Evolutionary conservation across 2,888 invertebrate genomes (phyloP).

Genomic region (Thysanoteuthis rhombus): DNA sequence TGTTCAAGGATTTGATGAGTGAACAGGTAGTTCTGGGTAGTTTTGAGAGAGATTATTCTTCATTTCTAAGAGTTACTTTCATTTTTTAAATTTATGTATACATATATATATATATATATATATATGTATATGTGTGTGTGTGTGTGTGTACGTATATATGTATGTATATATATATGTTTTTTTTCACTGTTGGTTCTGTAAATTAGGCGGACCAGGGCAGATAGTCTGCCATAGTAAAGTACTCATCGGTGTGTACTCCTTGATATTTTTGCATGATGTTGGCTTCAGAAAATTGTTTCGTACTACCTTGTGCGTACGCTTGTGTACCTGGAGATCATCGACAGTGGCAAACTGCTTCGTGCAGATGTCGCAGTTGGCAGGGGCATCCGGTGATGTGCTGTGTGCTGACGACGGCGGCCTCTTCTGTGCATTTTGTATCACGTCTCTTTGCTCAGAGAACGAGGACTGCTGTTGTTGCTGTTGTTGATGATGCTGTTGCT

Average conservation of each 20-base stretch:
- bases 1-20: neutral
- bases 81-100: neutral
- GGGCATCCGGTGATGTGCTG: neutral
- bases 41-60: neutral
- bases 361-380: slow-evolving; percentile 24
- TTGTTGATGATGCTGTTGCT: neutral
- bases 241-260: slow-evolving; percentile 25
- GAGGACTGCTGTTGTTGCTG: neutral
- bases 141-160: too few relatives aligned
- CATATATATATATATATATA: too few relatives aligned
- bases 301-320: slow-evolving; percentile 14
- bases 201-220: neutral
- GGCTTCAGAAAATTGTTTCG: slow-evolving; percentile 28
- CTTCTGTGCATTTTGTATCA: neutral
- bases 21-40: neutral
- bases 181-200: neutral
- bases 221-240: slow-evolving; percentile 24
- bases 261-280: slow-evolving; percentile 21
- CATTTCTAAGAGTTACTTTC: too few relatives aligned
- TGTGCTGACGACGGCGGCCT: neutral
- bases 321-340: slow-evolving; percentile 14
- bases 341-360: slow-evolving; percentile 30
- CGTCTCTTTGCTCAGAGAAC: neutral
- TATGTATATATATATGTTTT: neutral
- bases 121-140: too few relatives aligned